A percentile compares a stretch with the other conserved stretches of the same genome.
These are phyloP conservation scores for Erythrolamprus reginae DNA, from an alignment of 2,113 vertebrate species.

Conservation along the genomic window DNA sequence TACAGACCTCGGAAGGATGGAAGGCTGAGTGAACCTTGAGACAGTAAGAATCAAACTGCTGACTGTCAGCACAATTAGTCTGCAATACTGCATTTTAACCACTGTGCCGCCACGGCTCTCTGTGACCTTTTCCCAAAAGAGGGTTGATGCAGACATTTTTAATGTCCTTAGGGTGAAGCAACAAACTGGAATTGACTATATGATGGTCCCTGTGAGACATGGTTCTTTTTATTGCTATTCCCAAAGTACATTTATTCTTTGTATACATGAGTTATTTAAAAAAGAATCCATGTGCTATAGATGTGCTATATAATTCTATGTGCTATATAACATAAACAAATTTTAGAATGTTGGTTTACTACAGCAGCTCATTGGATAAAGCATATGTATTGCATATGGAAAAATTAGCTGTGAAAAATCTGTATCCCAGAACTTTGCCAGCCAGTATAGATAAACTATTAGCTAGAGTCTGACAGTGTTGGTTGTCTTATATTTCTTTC, in stretches of 20 bases:
- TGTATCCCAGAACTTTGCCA: not conserved
- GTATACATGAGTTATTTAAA: not conserved
- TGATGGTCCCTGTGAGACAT: not conserved
- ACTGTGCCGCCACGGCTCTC: too few species aligned
- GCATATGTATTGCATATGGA: too few species aligned
- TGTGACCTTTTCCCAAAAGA: not conserved
- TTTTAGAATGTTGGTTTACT: not conserved
- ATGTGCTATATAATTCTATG: not conserved
- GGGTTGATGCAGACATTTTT: not conserved
- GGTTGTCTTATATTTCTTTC: not conserved
- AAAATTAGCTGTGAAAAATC: too few species aligned
- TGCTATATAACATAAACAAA: not conserved
- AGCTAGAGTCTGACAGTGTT: not conserved
- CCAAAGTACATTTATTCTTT: not conserved
- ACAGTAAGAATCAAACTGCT: too few species aligned
- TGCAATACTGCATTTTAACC: too few species aligned
- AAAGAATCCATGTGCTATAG: not conserved
- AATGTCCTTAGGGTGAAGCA: not conserved
- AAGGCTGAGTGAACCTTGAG: too few species aligned
- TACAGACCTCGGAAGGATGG: too few species aligned
- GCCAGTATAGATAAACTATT: too few species aligned
- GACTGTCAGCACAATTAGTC: too few species aligned
- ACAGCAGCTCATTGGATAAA: too few species aligned
- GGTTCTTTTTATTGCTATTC: not conserved
- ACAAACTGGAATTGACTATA: not conserved